Base-by-base conservation (phyloP, 2,888 invertebrate species). In the Cephalotes varians region DNA sequence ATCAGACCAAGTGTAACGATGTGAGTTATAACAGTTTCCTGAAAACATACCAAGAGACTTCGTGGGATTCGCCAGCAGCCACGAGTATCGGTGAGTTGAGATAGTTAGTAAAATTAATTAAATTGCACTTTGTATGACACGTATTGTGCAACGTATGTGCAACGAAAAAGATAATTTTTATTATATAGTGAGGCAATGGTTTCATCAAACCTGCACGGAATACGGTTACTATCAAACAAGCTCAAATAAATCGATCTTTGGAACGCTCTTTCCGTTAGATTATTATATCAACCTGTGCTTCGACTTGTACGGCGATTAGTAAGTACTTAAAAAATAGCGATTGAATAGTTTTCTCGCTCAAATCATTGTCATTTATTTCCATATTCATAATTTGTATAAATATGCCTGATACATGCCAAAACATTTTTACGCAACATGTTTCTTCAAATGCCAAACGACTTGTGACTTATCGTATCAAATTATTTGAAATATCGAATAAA, bases 181-280 rank as follows among this genome's bases (percentile, higher is more conserved):
- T 51, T 37, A 1, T 94, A 40, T 94, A 97, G 97, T 95, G 93
- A 96, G 97, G 0, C 96, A 96, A 64, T 98, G 98, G 98, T 96
- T 95, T 1, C 98, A 97, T 93, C 98, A 98, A 95, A 98, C 97
- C 0, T 98, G 98, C 93, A 97, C 97, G 72, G 98, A 98, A 95
- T 98, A 96, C 93, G 98, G 98, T 76, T 98, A 97, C 95, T 98
- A 96, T 94, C 98, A 98, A 95, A 96, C 98, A 0, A 96, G 95
- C 84, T 96, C 96, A 15, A 69, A 90, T 0, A 92, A 95, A 0
- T 96, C 97, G 84, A 96, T 97, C 0, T 97, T 97, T 95, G 96
- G 96, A 18, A 94, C 93, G 65, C 92, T 94, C 0, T 94, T 96
- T 15, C 95, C 95, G 0, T 74, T 96, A 21, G 94, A 95, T 64